A percentile compares a stretch with the other conserved stretches of the same genome.
Evolutionary conservation across 2,888 invertebrate species (phyloP).

Genomic region (Bellardia pandia): DNA sequence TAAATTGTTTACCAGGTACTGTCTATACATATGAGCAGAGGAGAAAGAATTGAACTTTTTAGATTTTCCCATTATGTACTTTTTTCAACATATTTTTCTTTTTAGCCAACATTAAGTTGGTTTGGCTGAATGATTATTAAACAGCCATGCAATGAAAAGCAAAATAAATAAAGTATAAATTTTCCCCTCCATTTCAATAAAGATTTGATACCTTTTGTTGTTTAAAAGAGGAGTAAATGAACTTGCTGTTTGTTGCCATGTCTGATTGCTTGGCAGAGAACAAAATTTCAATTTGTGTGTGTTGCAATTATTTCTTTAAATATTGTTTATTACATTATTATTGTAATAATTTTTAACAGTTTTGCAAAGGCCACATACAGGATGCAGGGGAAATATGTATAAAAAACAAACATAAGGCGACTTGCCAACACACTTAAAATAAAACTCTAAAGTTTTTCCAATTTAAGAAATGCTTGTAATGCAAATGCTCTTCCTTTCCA

Average conservation of each 20-base stretch:
- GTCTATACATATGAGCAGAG: neutral
- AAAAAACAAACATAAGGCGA: no score
- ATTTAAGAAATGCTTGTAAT: no score
- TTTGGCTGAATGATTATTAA: constrained; percentile 66
- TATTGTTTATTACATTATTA: constrained; percentile 33
- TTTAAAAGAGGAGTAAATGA: constrained; percentile 23
- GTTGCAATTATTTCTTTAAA: constrained; percentile 67
- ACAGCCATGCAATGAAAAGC: constrained; percentile 49
- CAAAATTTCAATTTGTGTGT: constrained; percentile 64
- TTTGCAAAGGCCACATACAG: no score
- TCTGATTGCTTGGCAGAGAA: constrained; percentile 1
- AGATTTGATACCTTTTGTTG: constrained; percentile 49
- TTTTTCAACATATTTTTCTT: neutral
- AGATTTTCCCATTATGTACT: constrained; percentile 61
- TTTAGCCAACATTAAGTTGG: constrained; percentile 48
- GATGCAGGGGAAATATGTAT: no score
- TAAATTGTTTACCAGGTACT: constrained; percentile 20
- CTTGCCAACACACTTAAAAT: no score
- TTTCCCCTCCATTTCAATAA: constrained; percentile 54
- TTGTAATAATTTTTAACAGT: no score
- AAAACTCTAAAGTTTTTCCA: no score
- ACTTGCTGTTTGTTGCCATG: neutral
- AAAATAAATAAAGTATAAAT: constrained; percentile 19
- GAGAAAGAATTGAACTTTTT: constrained; percentile 55
- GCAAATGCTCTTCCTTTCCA: no score